A percentile compares a stretch with the other conserved stretches of the same genome.
phyloP scores from a whole-genome alignment of 2,797 vertebrate genomes.

The Pogonophryne albipinna region DNA sequence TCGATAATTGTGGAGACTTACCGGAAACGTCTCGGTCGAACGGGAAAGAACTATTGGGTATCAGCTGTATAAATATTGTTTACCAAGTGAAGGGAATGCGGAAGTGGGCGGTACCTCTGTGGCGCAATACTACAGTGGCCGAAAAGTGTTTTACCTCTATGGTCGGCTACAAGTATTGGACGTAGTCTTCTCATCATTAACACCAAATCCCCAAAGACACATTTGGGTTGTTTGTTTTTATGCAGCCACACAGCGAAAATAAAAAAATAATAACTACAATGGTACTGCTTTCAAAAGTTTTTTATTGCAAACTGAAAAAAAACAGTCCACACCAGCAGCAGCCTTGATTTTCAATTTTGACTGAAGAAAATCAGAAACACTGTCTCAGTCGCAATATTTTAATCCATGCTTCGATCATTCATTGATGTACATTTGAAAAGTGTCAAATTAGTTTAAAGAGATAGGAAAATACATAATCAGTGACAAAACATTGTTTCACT shows the following conservation, averaged over 20 bases:
- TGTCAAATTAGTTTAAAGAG: neutral
- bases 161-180: too few species aligned
- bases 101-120: too few species aligned
- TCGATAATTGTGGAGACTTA: too few species aligned
- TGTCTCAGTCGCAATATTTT: too few species aligned
- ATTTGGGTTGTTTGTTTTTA: neutral
- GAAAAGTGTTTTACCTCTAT: too few species aligned
- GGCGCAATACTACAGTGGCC: too few species aligned
- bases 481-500: neutral
- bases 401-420: too few species aligned
- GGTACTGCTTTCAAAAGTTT: neutral
- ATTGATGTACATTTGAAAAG: constrained; percentile 2
- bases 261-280: neutral
- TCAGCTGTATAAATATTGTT: too few species aligned
- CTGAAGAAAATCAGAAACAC: neutral
- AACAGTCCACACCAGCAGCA: neutral
- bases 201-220: neutral
- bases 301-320: neutral
- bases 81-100: too few species aligned
- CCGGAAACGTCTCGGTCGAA: too few species aligned
- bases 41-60: too few species aligned
- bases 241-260: neutral
- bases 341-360: neutral
- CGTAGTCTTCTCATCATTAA: constrained; percentile 1
- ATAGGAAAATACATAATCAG: too few species aligned